Percentiles rank a stretch among this genome's conserved stretches.
Evolutionary conservation across 2,888 invertebrate genomes (phyloP).

Genomic region (Spodoptera picta): DNA sequence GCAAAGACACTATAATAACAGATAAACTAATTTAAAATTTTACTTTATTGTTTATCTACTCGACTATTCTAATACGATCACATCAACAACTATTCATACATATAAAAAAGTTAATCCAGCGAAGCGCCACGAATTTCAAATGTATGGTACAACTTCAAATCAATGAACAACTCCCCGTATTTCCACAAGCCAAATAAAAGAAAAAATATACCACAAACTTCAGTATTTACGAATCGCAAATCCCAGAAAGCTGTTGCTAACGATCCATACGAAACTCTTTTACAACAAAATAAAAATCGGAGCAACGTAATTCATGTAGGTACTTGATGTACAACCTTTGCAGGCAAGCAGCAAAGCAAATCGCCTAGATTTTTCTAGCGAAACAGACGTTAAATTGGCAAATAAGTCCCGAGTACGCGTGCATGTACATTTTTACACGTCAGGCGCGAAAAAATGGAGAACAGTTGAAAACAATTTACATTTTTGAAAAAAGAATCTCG

Average conservation of each 20-base stretch:
- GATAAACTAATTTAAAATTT: no score
- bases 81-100: no score
- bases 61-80: no score
- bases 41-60: no score
- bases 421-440: slow-evolving; percentile 42
- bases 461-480: not conserved
- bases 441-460: slow-evolving; percentile 8
- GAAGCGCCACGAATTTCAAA: no score
- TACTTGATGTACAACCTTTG: slow-evolving; percentile 59
- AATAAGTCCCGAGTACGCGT: slow-evolving; percentile 61
- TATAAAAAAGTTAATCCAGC: no score
- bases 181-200: not conserved
- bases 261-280: slow-evolving; percentile 63
- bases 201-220: slow-evolving; percentile 15
- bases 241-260: slow-evolving; percentile 53
- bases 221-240: slow-evolving; percentile 25
- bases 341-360: slow-evolving; percentile 64
- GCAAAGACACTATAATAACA: no score
- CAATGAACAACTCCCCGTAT: no score
- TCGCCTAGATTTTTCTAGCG: slow-evolving; percentile 69
- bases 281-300: slow-evolving; percentile 64
- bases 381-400: slow-evolving; percentile 69
- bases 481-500: not conserved
- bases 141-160: no score
- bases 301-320: slow-evolving; percentile 60